Evolutionary conservation across 2,888 invertebrate species (phyloP).

Genomic region (Ormyrus rosae): DNA sequence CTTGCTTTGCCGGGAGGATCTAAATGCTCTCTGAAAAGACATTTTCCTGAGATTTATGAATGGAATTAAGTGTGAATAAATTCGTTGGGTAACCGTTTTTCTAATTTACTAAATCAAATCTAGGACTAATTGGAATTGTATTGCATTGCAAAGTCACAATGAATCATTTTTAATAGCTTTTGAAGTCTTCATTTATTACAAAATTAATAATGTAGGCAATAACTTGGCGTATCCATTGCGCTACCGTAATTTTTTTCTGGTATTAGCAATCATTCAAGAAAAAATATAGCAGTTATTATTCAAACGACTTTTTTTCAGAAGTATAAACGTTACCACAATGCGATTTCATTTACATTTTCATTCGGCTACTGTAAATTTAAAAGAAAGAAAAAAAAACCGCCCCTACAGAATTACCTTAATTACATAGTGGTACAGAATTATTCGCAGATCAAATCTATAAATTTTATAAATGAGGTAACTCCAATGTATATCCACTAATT

Average conservation of each 20-base stretch:
- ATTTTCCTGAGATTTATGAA: too few species aligned
- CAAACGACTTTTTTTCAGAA: not conserved
- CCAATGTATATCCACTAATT: too few species aligned
- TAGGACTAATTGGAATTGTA: not conserved
- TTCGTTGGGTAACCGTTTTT: not conserved
- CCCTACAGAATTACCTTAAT: not conserved
- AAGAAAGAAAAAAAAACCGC: too few species aligned
- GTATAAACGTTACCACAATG: not conserved
- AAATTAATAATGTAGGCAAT: too few species aligned
- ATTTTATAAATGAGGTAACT: too few species aligned
- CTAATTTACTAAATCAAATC: not conserved
- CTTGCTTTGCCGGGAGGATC: too few species aligned
- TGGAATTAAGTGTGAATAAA: too few species aligned
- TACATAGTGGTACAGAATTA: not conserved
- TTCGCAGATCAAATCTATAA: too few species aligned
- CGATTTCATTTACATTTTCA: not conserved
- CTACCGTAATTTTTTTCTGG: not conserved
- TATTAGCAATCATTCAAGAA: not conserved
- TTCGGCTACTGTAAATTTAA: too few species aligned
- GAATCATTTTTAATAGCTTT: not conserved
- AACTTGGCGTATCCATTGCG: not conserved
- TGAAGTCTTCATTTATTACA: not conserved
- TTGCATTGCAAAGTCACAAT: not conserved
- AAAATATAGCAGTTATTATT: slow-evolving; percentile 12
- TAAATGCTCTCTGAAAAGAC: too few species aligned